Evolutionary conservation across 2,888 invertebrate genomes (phyloP).

Genomic region (Tuberolachnus salignus): DNA sequence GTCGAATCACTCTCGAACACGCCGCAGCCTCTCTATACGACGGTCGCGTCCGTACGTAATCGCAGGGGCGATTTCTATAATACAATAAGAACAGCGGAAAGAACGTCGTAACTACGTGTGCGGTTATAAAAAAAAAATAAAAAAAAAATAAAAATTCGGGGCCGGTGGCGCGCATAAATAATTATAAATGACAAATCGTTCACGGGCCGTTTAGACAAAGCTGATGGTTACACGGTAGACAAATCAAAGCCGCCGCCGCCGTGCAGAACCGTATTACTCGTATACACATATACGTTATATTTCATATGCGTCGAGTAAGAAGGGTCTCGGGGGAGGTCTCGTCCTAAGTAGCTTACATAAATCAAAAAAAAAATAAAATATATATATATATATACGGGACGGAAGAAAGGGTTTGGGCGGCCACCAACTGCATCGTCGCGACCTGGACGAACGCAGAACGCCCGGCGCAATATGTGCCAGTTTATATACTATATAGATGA

Average conservation of each 20-base stretch:
- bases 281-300: constrained; percentile 6
- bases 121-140: too few relatives aligned
- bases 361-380: too few relatives aligned
- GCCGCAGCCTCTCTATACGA: too few relatives aligned
- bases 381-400: constrained; percentile 6
- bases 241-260: constrained; percentile 31
- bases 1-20: too few relatives aligned
- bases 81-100: background rate
- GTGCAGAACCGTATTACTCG: background rate
- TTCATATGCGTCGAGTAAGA: background rate
- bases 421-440: background rate
- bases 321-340: constrained; percentile 23
- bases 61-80: background rate
- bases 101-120: constrained; percentile 8
- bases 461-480: background rate
- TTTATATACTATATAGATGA: background rate
- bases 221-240: constrained; percentile 45
- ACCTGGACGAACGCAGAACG: background rate
- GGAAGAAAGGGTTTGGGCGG: constrained; percentile 37
- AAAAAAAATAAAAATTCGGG: too few relatives aligned
- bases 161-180: constrained; percentile 30
- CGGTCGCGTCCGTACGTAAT: too few relatives aligned
- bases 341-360: constrained; percentile 40
- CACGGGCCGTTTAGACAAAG: constrained; percentile 53
- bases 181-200: constrained; percentile 55